Base-by-base conservation (phyloP, 2,888 invertebrate genomes). In the Limnephilus marmoratus region DNA sequence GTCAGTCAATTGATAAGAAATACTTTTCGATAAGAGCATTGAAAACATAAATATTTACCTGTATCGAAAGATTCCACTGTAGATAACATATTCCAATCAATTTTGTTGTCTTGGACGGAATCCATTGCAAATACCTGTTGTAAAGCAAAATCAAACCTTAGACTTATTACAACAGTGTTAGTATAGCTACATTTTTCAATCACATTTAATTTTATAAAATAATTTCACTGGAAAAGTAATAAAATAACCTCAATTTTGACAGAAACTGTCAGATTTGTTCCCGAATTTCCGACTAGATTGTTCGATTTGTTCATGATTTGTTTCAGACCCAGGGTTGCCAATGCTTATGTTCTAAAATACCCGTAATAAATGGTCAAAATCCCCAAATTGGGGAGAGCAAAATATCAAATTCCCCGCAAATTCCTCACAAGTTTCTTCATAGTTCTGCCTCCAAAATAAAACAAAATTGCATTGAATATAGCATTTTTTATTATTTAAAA, bases 1-100 rank as follows among this genome's bases (percentile, higher is more conserved):
- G 13, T 31, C 31, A 82, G 18, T 31, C 31, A 18, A 34, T 34
- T 82, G 13, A 34, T 82, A 82, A 82, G 34, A 82, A 82, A 45
- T 31, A 34, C 82, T 12, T 82, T 82, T 82, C 34, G n/a, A 90
- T 49, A 5, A 18, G 18, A 18, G 9, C 7, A 81, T n/a, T 29
- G 24, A 37, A 34, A 85, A 34, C n/a, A 15, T 37, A 34, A 53
- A 41, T 82, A 45, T 29, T n/a, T 91, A 93, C 92, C 93, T 83
- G 87, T 89, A 90, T 93, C 93, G 83, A 93, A 93, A 29, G 93
- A 81, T 29, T 91, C 82, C n/a, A 91, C 88, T 11, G 93, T 93
- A 49, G 92, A 91, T 83, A 93, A 90, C 45, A 87, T 41, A 68
- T 92, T 91, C 93, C 93, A 93, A 37, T 92, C 82, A 31, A 89